phyloP scores from a whole-genome alignment of 1,140 invertebrate species.

The Drosophila asahinai region DNA sequence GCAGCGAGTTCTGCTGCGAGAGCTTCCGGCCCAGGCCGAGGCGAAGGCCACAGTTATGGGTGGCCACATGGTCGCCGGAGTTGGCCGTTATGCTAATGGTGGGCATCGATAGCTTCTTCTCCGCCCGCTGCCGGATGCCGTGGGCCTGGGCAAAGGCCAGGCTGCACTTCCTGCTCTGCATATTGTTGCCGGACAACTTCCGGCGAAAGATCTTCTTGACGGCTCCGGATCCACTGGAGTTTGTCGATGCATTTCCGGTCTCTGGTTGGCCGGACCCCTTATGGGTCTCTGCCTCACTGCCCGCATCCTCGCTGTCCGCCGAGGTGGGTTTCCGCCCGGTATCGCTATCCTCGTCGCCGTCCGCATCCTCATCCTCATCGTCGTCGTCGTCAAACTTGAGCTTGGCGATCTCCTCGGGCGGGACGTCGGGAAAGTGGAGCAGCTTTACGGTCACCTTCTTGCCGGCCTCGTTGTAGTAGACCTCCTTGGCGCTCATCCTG shows the following conservation, averaged over 20 bases:
- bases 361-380: constrained; percentile 28
- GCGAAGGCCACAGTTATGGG: constrained; percentile 16
- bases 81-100: constrained; percentile 76
- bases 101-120: constrained; percentile 76
- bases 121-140: constrained; percentile 68
- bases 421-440: constrained; percentile 79
- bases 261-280: constrained; percentile 1
- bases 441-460: constrained; percentile 83
- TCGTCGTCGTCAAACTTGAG: constrained; percentile 79
- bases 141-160: constrained; percentile 83
- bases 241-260: not conserved
- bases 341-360: constrained; percentile 49
- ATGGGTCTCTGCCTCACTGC: constrained; percentile 51
- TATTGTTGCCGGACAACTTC: constrained; percentile 69
- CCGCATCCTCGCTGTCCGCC: constrained; percentile 53
- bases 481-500: constrained; percentile 85
- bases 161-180: constrained; percentile 77
- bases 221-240: not conserved
- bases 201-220: constrained; percentile 75
- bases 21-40: constrained; percentile 44
- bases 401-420: constrained; percentile 80
- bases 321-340: not conserved
- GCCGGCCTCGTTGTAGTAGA: constrained; percentile 83
- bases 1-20: constrained; percentile 54
- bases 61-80: constrained; percentile 52